Evolutionary conservation across 2,113 vertebrate species (phyloP), one percentile per base, ranked within the genome.

Genomic region (Cavia porcellus): DNA sequence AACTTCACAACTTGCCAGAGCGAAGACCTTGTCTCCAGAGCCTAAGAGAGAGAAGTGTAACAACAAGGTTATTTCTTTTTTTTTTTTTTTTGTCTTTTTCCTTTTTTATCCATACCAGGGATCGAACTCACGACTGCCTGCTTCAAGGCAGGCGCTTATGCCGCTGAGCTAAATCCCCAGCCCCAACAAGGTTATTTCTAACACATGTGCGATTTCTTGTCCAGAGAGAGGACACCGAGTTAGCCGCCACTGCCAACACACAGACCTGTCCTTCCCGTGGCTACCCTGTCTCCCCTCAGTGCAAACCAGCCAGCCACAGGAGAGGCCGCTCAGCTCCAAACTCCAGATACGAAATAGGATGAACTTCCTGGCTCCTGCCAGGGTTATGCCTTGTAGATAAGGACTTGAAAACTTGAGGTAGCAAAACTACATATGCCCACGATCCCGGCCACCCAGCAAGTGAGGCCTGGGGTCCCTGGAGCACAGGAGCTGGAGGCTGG

Each of bases 21-120:
- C 99, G 98, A 99, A 98, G 95, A 99, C 99, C 98, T 99, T 99
- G 98, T 99, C 99, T 98, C 99, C 99, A 17, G 99, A 99, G 45
- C 99, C 99, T 99, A 86, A 82, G 97, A 81, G 87, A 81, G 81
- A 96, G 77, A 97, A 86, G 97, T 84, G 96, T 35, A 96, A 95
- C 82, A 89, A 85, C 3, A 59, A 55, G 77, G 52, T 97, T 90
- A 96, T 35, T 88, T 86, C 38, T 70, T 38, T 38, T 38, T 38
- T 38, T 38, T 38, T 38, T 38, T 38, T 38, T 38, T 38, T 38
- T 38, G 38, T 38, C 38, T 38, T 38, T 38, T 38, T 38, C 38
- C 38, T 38, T 38, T 38, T 38, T 38, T 38, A 38, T 38, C 38
- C 38, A 38, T 38, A 38, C 38, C 38, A 38, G 38, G 38, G 38